A percentile compares a stretch with the other conserved stretches of the same genome.
phyloP scores from a whole-genome alignment of 2,113 vertebrate species.

The Cariama cristata region DNA sequence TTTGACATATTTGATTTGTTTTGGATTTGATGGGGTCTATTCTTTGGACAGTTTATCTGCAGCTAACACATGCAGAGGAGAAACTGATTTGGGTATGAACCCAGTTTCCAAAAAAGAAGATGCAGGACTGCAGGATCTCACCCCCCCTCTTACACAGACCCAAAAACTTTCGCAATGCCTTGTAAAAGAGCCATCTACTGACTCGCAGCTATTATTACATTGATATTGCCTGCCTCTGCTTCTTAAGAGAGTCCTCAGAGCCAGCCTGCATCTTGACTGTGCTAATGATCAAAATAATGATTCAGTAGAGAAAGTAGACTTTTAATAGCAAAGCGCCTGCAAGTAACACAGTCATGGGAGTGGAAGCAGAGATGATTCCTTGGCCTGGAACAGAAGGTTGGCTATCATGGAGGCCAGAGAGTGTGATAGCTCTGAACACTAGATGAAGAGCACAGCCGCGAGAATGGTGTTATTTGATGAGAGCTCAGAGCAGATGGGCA shows the following conservation, averaged over 20 bases:
- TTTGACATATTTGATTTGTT: background rate
- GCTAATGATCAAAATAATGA: background rate
- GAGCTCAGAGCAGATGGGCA: slow-evolving; percentile 59
- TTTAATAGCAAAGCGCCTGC: background rate
- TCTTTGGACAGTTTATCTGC: background rate
- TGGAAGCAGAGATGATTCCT: slow-evolving; percentile 47
- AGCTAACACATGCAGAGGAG: background rate
- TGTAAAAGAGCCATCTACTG: slow-evolving; percentile 49
- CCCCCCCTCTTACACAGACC: background rate
- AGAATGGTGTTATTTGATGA: slow-evolving; percentile 56
- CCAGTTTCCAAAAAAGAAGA: background rate
- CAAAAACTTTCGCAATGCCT: background rate
- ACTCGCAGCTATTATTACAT: background rate
- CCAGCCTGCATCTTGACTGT: background rate
- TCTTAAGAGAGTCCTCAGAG: background rate
- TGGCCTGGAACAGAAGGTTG: slow-evolving; percentile 61
- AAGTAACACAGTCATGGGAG: background rate
- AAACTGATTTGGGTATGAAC: background rate
- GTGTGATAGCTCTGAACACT: slow-evolving; percentile 48
- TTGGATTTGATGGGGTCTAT: background rate
- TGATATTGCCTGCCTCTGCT: background rate
- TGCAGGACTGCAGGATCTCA: background rate
- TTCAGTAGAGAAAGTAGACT: background rate
- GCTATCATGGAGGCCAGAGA: slow-evolving; percentile 30
- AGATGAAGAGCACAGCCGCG: background rate